A percentile compares a stretch with the other conserved stretches of the same genome.
Conservation (phyloP, 2,113 vertebrate genomes). For the Bostrychus sinensis region DNA sequence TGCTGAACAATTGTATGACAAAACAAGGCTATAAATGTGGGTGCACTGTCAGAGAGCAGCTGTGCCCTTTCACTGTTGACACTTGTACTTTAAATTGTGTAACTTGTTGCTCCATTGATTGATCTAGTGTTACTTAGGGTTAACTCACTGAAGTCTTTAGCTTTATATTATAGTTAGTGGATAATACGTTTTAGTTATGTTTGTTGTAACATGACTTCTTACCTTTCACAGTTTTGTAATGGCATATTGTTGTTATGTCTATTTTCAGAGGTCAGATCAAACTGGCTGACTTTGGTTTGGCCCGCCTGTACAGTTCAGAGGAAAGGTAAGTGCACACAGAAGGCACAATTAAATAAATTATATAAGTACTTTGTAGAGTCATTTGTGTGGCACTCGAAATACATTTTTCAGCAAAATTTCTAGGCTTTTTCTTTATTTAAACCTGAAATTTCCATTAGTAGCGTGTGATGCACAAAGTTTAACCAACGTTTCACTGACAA, state of each 20-base stretch:
- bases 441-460: no score
- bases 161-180: no score
- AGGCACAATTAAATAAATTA: no score
- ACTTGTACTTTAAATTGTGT: neutral
- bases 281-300: slow-evolving; percentile 95
- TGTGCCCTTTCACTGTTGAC: neutral
- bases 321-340: slow-evolving; percentile 88
- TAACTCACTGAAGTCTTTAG: no score
- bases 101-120: neutral
- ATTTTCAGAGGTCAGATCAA: slow-evolving; percentile 93
- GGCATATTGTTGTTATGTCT: slow-evolving; percentile 11
- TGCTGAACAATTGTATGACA: neutral
- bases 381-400: no score
- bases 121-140: no score
- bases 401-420: no score
- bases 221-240: neutral
- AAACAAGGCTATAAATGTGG: neutral
- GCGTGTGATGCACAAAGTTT: no score
- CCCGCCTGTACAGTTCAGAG: slow-evolving; percentile 96
- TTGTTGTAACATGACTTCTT: neutral
- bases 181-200: neutral
- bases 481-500: no score
- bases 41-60: neutral
- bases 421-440: no score
- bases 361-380: no score